Base-by-base conservation (phyloP, 1,140 invertebrate genomes). In the Hyposmocoma kahamanoa region DNA sequence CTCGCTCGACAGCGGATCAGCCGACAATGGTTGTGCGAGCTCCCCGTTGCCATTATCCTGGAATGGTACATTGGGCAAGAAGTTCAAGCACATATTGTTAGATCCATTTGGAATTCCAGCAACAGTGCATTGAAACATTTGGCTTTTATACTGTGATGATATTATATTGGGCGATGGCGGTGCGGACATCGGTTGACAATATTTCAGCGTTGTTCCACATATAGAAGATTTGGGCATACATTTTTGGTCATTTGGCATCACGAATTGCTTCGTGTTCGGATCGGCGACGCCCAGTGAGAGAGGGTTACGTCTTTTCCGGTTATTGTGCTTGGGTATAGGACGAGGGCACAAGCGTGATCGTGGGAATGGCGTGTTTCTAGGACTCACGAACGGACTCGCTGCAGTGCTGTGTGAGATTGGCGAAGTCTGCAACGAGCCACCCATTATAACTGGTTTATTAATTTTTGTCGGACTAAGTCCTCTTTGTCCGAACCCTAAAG, bases 331-430 rank as follows among this genome's bases (percentile, higher is more conserved):
- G 11, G 81, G 81, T 46, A 81, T 81, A 0, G 79, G 79, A 17
- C 77, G 58, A 3, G 81, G 68, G 42, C 74, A 83, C 9, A 74
- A 57, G 8, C 80, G 62, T n/a, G 84, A 84, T 3, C 92, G 86
- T 9, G 90, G 90, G 1, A 93, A 88, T 0, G 93, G 92, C 1
- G 94, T 95, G 52, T 92, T 91, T 18, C 93, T 87, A 0, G 94
- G 95, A 61, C 94, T 95, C 1, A 95, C 93, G 72, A 96, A 96
- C 1, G 94, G 94, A 72, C 92, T 94, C n/a, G 90, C 86, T 6
- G 76, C 73, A 0, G 79, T 83, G 42, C 82, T 85, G 24, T 78
- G 74, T 2, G 80, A 83, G 18, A 75, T 76, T 0, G 84, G 84
- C 8, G 84, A 87, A 0, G 80, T 85, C 55, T 83, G 77, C 1